Percentiles rank a stretch among this genome's conserved stretches.
phyloP scores from a whole-genome alignment of 2,113 vertebrate genomes.

The Seriola dumerili region DNA sequence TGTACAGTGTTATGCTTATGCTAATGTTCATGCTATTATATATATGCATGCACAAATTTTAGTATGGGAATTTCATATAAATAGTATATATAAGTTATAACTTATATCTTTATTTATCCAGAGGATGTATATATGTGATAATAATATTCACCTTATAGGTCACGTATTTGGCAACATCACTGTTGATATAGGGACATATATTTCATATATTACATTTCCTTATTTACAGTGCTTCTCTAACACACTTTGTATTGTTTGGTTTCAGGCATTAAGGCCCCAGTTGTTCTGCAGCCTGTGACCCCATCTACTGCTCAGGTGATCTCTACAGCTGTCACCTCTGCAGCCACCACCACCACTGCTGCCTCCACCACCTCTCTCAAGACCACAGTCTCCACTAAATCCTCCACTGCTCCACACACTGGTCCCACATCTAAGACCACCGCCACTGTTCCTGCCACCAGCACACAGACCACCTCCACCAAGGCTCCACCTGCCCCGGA shows the following conservation, averaged over 20 bases:
- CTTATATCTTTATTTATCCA: too few relatives aligned
- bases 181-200: too few relatives aligned
- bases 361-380: constrained; percentile 9
- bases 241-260: constrained; percentile 56
- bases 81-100: too few relatives aligned
- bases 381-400: constrained; percentile 9
- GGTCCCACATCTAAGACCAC: constrained; percentile 28
- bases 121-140: too few relatives aligned
- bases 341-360: constrained; percentile 28
- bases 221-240: constrained; percentile 32
- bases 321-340: constrained; percentile 62
- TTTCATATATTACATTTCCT: too few relatives aligned
- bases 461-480: constrained; percentile 19
- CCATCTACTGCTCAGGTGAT: constrained; percentile 40
- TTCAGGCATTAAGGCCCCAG: constrained; percentile 88
- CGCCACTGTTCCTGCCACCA: background rate
- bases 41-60: too few relatives aligned
- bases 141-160: too few relatives aligned
- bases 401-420: constrained; percentile 28
- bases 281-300: constrained; percentile 54
- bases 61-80: too few relatives aligned
- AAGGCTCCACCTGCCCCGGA: background rate
- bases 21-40: too few relatives aligned
- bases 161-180: too few relatives aligned
- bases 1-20: too few relatives aligned